Evolutionary conservation across 2,113 vertebrate species (phyloP).

Genomic region (Nothoprocta perdicaria): DNA sequence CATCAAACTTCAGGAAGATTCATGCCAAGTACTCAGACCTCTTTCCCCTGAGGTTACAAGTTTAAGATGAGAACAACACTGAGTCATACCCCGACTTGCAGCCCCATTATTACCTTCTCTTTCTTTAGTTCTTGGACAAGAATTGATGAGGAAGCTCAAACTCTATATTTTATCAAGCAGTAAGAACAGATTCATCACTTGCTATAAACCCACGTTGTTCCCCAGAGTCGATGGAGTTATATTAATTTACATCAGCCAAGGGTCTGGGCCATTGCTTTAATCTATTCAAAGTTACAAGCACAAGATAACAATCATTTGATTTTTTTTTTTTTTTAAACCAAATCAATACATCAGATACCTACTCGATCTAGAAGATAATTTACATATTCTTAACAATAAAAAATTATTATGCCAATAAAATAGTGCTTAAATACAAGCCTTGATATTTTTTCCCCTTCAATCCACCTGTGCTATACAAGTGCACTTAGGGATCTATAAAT

Average conservation of each 20-base stretch:
- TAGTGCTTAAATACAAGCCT: not conserved
- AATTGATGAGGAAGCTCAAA: constrained; percentile 56
- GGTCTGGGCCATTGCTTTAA: constrained; percentile 30
- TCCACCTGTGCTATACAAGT: not conserved
- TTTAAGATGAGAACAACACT: constrained; percentile 44
- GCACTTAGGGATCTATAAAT: not conserved
- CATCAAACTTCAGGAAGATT: constrained; percentile 68
- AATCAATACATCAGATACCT: constrained; percentile 33
- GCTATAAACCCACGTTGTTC: constrained; percentile 20
- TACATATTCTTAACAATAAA: not conserved
- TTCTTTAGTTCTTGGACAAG: constrained; percentile 27
- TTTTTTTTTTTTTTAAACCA: not conserved
- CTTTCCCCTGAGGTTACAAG: constrained; percentile 16
- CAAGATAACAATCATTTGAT: constrained; percentile 25
- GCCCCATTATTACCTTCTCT: constrained; percentile 32
- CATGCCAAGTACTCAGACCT: constrained; percentile 33
- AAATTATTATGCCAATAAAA: not conserved
- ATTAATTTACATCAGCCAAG: constrained; percentile 44
- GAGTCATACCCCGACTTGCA: constrained; percentile 44
- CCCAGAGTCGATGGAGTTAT: not conserved
- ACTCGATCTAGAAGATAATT: constrained; percentile 44
- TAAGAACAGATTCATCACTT: constrained; percentile 38
- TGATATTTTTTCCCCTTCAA: not conserved
- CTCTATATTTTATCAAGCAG: constrained; percentile 53
- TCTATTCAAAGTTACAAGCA: constrained; percentile 38